Conservation (phyloP, 2,113 vertebrate genomes). For the Ascaphus truei region DNA sequence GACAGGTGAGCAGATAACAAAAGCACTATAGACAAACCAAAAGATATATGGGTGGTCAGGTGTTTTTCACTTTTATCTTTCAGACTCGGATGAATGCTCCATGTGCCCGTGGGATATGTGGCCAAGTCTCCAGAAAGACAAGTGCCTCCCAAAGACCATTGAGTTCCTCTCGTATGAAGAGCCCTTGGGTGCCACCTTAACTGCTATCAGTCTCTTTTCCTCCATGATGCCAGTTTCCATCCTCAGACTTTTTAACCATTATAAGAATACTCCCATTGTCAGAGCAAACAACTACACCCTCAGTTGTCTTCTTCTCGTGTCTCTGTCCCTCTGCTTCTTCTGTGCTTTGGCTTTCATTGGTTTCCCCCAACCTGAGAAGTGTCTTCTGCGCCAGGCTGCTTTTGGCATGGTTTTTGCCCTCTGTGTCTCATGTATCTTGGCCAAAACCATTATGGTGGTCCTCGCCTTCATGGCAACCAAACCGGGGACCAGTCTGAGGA, state of each 20-base stretch:
- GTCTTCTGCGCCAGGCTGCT: conserved; percentile 41
- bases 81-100: conserved; percentile 44
- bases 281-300: conserved; percentile 39
- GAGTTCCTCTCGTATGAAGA: conserved; percentile 50
- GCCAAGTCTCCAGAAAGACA: conserved; percentile 36
- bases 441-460: conserved; percentile 40
- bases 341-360: conserved; percentile 43
- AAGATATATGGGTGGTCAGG: neutral
- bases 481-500: conserved; percentile 41
- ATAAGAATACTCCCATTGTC: conserved; percentile 39
- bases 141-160: conserved; percentile 41
- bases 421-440: conserved; percentile 47
- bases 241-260: conserved; percentile 41
- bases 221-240: conserved; percentile 34
- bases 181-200: conserved; percentile 32
- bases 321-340: conserved; percentile 23
- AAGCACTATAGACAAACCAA: neutral
- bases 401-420: conserved; percentile 52
- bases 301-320: conserved; percentile 42
- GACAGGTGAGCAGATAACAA: conserved; percentile 11
- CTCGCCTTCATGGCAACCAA: conserved; percentile 41
- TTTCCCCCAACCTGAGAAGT: conserved; percentile 31
- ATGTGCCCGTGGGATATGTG: conserved; percentile 47
- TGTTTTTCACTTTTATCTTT: neutral
- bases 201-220: conserved; percentile 34